A percentile compares a stretch with the other conserved stretches of the same genome.
phyloP scores from a whole-genome alignment of 2,888 invertebrate species.

The Xanthia togata region DNA sequence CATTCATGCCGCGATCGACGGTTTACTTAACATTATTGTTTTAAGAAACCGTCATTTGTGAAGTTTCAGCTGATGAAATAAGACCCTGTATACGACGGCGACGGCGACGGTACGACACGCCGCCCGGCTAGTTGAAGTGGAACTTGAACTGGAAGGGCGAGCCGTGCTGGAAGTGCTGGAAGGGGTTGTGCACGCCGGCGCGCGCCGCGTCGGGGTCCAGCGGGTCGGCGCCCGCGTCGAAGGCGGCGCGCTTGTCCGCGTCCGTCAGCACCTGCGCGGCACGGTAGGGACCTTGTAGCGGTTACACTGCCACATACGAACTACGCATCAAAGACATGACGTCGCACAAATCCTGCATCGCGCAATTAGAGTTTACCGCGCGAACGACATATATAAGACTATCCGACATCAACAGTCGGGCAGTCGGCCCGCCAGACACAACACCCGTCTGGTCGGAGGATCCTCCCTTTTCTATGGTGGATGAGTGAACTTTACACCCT shows the following conservation, averaged over 20 bases:
- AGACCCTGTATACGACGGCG: neutral
- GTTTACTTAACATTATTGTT: neutral
- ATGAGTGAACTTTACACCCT: too few relatives aligned
- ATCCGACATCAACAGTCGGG: too few relatives aligned
- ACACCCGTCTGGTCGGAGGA: too few relatives aligned
- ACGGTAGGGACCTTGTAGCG: too few relatives aligned
- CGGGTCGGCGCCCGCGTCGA: slow-evolving; percentile 98
- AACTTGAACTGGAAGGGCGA: slow-evolving; percentile 99
- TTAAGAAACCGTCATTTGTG: neutral
- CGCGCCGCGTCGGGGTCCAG: slow-evolving; percentile 97
- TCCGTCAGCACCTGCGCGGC: slow-evolving; percentile 92
- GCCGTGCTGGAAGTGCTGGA: slow-evolving; percentile 95
- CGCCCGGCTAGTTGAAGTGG: slow-evolving; percentile 94
- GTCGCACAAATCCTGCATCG: too few relatives aligned
- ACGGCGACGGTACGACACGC: neutral
- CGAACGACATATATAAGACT: too few relatives aligned
- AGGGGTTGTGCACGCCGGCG: slow-evolving; percentile 92
- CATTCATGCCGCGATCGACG: neutral
- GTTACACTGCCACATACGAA: too few relatives aligned
- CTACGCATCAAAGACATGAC: too few relatives aligned
- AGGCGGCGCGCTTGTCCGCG: slow-evolving; percentile 97
- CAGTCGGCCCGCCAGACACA: too few relatives aligned
- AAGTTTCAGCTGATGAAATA: neutral
- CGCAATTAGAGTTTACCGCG: too few relatives aligned
- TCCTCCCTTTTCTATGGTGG: too few relatives aligned